Conservation (phyloP, 2,797 vertebrate species). For the Monodelphis domestica region DNA sequence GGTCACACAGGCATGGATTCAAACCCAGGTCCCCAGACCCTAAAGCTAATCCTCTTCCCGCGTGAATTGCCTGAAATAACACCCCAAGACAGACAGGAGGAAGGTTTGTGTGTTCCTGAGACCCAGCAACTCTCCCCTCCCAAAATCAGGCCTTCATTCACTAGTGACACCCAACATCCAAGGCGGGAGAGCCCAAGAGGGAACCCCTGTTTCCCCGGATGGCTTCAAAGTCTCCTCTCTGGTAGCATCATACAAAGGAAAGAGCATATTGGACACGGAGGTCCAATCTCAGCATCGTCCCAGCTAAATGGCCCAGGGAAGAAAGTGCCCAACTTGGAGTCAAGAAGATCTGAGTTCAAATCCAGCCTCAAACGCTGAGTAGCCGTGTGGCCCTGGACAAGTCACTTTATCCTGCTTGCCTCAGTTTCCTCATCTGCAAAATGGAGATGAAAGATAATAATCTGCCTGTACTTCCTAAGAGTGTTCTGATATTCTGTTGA, state of each 20-base stretch:
- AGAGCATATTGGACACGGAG: no score
- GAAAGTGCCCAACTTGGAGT: neutral
- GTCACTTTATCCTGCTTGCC: neutral
- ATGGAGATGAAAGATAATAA: neutral
- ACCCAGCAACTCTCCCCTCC: neutral
- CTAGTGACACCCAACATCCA: neutral
- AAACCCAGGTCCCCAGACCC: neutral
- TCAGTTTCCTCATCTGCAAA: neutral
- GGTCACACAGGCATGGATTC: neutral
- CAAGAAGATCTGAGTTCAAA: neutral
- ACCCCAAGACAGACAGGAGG: neutral
- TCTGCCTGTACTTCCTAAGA: neutral
- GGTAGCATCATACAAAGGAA: neutral
- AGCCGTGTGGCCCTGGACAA: neutral
- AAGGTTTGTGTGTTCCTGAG: neutral
- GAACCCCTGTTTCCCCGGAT: neutral
- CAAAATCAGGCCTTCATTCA: neutral
- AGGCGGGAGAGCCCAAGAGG: neutral
- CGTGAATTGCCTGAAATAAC: neutral
- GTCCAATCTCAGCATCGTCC: neutral
- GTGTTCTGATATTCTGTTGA: neutral
- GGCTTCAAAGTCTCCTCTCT: neutral
- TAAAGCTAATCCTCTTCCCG: neutral
- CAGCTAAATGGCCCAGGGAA: neutral
- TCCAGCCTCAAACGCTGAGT: neutral